Evolutionary conservation across 2,888 invertebrate species (phyloP).

Genomic region (Steinernema scapterisci): DNA sequence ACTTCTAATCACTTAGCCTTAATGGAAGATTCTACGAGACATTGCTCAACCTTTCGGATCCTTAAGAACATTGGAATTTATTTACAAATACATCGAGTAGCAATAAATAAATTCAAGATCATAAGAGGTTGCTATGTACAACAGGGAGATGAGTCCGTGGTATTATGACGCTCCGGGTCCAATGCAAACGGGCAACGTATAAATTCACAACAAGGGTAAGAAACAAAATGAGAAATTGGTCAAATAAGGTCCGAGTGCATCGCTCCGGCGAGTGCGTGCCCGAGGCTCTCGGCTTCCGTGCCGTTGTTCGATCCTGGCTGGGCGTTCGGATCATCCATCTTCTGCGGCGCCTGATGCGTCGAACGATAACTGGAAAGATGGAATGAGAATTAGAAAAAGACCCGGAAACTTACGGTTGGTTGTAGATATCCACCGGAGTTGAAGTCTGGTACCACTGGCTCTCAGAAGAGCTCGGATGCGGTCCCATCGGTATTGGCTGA

Average conservation of each 20-base stretch:
- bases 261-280: constrained; percentile 50
- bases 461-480: too few species aligned
- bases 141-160: background rate
- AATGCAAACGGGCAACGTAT: background rate
- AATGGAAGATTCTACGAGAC: too few species aligned
- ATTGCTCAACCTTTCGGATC: too few species aligned
- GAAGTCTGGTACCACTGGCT: background rate
- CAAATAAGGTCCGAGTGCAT: constrained; percentile 48
- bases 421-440: constrained; percentile 5
- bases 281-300: constrained; percentile 42
- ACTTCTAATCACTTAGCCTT: too few species aligned
- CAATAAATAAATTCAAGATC: constrained; percentile 31
- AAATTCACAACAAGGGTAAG: background rate
- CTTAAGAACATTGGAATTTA: background rate
- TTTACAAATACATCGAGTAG: constrained; percentile 10
- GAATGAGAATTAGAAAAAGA: constrained; percentile 10
- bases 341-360: background rate
- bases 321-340: constrained; percentile 31
- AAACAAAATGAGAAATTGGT: background rate
- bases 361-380: constrained; percentile 18
- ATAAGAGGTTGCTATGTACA: constrained; percentile 4
- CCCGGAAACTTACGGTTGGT: background rate
- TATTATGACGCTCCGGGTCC: constrained; percentile 18
- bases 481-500: background rate
- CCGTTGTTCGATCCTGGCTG: constrained; percentile 34